These are phyloP conservation scores for Petrocephalus microphthalmus DNA, from an alignment of 2,113 vertebrate genomes.

Conservation along the genomic window DNA sequence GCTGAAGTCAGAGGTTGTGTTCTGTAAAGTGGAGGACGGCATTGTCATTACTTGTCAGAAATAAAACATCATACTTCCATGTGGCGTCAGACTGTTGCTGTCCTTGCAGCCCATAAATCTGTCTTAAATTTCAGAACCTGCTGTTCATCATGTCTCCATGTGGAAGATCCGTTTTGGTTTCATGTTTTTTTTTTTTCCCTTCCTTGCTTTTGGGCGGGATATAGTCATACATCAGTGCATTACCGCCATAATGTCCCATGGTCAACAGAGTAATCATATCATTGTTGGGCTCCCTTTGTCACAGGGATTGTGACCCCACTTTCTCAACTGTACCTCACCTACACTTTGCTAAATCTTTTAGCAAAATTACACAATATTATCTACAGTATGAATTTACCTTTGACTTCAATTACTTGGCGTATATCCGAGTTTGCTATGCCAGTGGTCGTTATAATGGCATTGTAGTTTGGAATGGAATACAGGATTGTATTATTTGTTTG, in stretches of 20 bases:
- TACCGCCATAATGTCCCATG: background rate
- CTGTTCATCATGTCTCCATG: background rate
- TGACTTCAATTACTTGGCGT: background rate
- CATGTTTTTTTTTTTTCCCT: background rate
- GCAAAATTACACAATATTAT: background rate
- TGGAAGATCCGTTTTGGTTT: background rate
- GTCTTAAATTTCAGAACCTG: background rate
- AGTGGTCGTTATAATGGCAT: background rate
- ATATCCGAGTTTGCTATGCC: background rate
- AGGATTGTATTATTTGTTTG: background rate
- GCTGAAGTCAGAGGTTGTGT: background rate
- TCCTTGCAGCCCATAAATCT: background rate
- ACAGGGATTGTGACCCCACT: background rate
- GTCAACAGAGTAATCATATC: background rate
- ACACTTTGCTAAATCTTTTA: background rate
- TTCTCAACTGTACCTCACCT: background rate
- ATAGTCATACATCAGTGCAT: background rate
- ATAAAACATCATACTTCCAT: slow-evolving; percentile 5
- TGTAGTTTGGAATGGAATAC: background rate
- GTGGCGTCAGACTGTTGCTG: background rate
- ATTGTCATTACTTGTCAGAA: background rate
- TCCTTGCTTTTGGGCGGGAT: background rate
- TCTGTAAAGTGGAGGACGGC: background rate
- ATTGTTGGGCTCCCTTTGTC: background rate
- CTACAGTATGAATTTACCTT: background rate